Base-by-base conservation (phyloP, 2,113 vertebrate species). In the Fulica atra region DNA sequence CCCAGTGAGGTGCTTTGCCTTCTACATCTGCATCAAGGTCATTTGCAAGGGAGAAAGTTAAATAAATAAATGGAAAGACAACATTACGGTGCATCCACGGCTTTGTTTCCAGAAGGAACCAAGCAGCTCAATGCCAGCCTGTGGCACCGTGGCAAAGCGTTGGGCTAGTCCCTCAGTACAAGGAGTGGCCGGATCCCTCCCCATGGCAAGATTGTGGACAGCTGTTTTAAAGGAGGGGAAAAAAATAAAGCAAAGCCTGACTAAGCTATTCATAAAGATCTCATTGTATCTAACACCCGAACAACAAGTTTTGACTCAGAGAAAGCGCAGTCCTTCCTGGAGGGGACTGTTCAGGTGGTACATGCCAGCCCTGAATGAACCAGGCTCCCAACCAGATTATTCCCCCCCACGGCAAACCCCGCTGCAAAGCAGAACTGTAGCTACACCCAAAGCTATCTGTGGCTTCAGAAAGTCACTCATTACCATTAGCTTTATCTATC, bases 11-110 rank as follows among this genome's bases (percentile, higher is more conserved):
- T 80, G 88, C 89, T 94, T 69, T 87, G 88, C 88, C 81, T 96
- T 84, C 80, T 57, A 54, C 54, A 87, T 88, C 86, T 42, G 51
- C 88, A 87, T 80, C 94, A 93, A 96, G 83, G 96, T 96, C 95
- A 94, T 94, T 73, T 57, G 54, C 88, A 89, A 94, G 25, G 29
- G n/a, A 85, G 80, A 92, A 80, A 87, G n/a, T 72, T 11, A 80
- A 80, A 64, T 60, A 80, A 85, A 73, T 72, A 65, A 78, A 61
- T 29, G 59, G 73, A n/a, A 31, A 60, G 21, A 69, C 3, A 3
- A 71, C 77, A 53, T 53, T 72, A 76, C 61, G 77, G 73, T 73
- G 86, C 63, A 93, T 92, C 73, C 54, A 57, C 3, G 0, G 70
- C 81, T 72, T 93, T 70, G 19, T 54, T 89, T 86, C 81, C 42